These are phyloP conservation scores for Elaeidobius kamerunicus DNA, from an alignment of 2,888 invertebrate genomes.

Conservation along the genomic window DNA sequence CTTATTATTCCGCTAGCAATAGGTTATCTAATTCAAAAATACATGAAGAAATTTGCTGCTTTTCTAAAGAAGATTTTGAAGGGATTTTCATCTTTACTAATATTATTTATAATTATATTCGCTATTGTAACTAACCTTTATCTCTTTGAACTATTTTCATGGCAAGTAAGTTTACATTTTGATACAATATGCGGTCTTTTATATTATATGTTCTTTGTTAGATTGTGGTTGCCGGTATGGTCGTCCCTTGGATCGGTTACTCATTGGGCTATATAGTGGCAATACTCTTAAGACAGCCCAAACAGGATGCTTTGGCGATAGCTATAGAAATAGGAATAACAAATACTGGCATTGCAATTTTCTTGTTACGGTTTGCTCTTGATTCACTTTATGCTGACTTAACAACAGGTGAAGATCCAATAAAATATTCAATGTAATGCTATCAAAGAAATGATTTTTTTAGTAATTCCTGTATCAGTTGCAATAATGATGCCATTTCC, in stretches of 20 bases:
- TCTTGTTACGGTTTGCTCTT: slow-evolving; percentile 76
- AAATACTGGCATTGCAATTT: slow-evolving; percentile 90
- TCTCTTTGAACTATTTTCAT: slow-evolving; percentile 82
- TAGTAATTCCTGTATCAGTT: slow-evolving; percentile 84
- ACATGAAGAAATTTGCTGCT: slow-evolving; percentile 62
- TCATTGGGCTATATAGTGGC: slow-evolving; percentile 64
- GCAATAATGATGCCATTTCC: slow-evolving; percentile 94
- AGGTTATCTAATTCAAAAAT: slow-evolving; percentile 54
- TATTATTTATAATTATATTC: slow-evolving; percentile 80
- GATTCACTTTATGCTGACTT: slow-evolving; percentile 84
- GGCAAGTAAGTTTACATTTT: slow-evolving; percentile 71
- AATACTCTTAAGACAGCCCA: slow-evolving; percentile 57
- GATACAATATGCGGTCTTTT: neutral
- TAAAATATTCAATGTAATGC: neutral
- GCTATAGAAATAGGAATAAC: slow-evolving; percentile 91
- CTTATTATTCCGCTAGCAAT: slow-evolving; percentile 75
- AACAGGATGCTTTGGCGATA: slow-evolving; percentile 74
- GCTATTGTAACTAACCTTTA: slow-evolving; percentile 87
- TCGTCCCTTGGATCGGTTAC: slow-evolving; percentile 82
- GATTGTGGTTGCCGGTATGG: slow-evolving; percentile 77
- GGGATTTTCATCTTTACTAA: slow-evolving; percentile 74
- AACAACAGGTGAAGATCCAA: slow-evolving; percentile 63
- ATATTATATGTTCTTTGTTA: slow-evolving; percentile 44
- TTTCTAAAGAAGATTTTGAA: slow-evolving; percentile 79
- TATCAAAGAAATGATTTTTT: slow-evolving; percentile 38